Evolutionary conservation across 2,113 vertebrate species (phyloP), one percentile per base, ranked within the genome.

Genomic region (Ochotona princeps): DNA sequence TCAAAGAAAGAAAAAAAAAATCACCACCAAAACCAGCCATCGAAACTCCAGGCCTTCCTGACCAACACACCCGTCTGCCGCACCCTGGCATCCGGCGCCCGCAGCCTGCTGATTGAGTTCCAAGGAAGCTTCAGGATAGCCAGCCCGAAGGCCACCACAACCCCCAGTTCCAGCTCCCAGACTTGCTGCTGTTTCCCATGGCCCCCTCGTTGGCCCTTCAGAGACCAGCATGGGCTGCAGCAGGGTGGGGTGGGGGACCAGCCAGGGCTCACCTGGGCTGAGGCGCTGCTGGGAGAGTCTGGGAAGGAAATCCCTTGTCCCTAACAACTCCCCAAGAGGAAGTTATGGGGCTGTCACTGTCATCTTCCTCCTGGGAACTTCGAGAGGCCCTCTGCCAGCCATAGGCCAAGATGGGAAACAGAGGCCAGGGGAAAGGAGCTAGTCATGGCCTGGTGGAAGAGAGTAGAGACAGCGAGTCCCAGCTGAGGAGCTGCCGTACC

Each of bases 11-110:
- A 26, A 17, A 57, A 14, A 57, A 13, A 57, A 13, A 54, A 11
- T 13, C 54, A 57, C 6, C 86, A 73, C 89, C 89, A 69, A 93
- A 95, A 91, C 63, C 54, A 82, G 72, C 60, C 76, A 78, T 74
- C 4, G 57, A 95, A 92, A 94, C 76, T 94, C 66, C 44, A 1
- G 14, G 28, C 38, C 85, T 51, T 86, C 66, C 26, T 57, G 70
- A 66, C 60, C 47, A 28, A 10, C 13, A 0, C 0, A 1, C 54
- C 69, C 5, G 0, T 21, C 67, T 60, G 47, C 67, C 81, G 57
- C 25, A 5, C 30, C 26, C 89, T 20, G 74, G 35, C 30, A 13
- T 32, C 61, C 70, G 32, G 54, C 5, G 49, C 81, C 66, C 49
- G 65, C 73, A 28, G 30, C 32, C 54, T 8, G 32, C n/a, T 44